Evolutionary conservation across 2,797 vertebrate species (phyloP), one percentile per base, ranked within the genome.

Genomic region (Erpetoichthys calabaricus): DNA sequence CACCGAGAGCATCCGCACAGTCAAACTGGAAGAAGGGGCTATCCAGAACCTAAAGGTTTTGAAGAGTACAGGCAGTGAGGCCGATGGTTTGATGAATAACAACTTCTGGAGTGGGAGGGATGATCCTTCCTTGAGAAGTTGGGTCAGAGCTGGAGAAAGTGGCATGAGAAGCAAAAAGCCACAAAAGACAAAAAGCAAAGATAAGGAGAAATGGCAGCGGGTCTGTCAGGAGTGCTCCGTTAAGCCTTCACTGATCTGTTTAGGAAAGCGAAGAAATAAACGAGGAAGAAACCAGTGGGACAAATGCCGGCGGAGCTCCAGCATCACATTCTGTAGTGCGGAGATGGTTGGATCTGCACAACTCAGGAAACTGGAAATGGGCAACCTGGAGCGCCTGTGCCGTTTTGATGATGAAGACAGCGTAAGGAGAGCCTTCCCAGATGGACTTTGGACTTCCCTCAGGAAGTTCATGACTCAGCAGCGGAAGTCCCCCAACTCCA

Each of bases 251-350:
- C 66, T 72, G 56, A 71, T 81, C n/a, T 91, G 89, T 57, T 78
- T 86, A 59, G 82, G 80, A 62, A 86, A 74, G 70, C 71, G 73
- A 53, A 84, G 72, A 65, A 84, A 85, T 63, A 57, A 51, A 4
- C 58, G 45, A 42, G 42, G 10, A 7, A 62, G 54, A 59, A 52
- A 42, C 49, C 4, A 25, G 45, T 44, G 41, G 25, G 43, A 2
- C n/a, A 45, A 57, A n/a, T 59, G 42, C 8, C 47, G 45, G 43
- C 45, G 56, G 57, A 57, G 10, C 54, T 8, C 49, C 4, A 50
- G 57, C 4, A 44, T 56, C 43, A 59, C 60, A 5, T 60, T 60
- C 45, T 52, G 63, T 53, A 66, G 59, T 57, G 53, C 51, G 43
- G 52, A 63, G 54, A 53, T 65, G 57, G 63, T 58, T 58, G 49